These are phyloP conservation scores for Terrapene triunguis DNA, from an alignment of 2,113 vertebrate species.

Conservation along the genomic window DNA sequence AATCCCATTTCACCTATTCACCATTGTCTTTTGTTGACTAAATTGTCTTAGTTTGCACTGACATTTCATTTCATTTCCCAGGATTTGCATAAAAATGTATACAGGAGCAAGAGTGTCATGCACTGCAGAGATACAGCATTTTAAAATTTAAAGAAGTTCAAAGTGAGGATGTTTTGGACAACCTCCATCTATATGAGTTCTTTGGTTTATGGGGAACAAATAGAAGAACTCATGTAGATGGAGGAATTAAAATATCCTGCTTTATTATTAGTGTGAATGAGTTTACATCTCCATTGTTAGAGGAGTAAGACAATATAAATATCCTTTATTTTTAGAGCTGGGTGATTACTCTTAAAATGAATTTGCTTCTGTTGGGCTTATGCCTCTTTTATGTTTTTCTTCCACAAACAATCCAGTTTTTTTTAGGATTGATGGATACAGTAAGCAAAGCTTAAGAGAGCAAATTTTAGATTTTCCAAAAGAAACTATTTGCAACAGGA, in stretches of 20 bases:
- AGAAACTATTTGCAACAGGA: slow-evolving; percentile 23
- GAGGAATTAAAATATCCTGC: not conserved
- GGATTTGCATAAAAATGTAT: not conserved
- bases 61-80: not conserved
- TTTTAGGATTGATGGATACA: not conserved
- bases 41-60: not conserved
- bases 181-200: not conserved
- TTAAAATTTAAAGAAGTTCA: not conserved
- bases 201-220: not conserved
- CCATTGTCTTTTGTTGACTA: not conserved
- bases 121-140: not conserved
- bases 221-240: not conserved
- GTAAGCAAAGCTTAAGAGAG: slow-evolving; percentile 11
- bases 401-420: not conserved
- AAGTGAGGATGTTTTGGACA: not conserved
- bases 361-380: slow-evolving; percentile 18
- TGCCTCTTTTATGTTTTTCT: slow-evolving; percentile 10
- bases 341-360: not conserved
- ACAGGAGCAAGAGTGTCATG: not conserved
- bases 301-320: not conserved
- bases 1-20: slow-evolving; percentile 29
- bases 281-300: not conserved
- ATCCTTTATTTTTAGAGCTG: not conserved
- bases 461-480: slow-evolving; percentile 12
- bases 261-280: not conserved